phyloP scores from a whole-genome alignment of 2,888 invertebrate species.

The Acrobeloides nanus region DNA sequence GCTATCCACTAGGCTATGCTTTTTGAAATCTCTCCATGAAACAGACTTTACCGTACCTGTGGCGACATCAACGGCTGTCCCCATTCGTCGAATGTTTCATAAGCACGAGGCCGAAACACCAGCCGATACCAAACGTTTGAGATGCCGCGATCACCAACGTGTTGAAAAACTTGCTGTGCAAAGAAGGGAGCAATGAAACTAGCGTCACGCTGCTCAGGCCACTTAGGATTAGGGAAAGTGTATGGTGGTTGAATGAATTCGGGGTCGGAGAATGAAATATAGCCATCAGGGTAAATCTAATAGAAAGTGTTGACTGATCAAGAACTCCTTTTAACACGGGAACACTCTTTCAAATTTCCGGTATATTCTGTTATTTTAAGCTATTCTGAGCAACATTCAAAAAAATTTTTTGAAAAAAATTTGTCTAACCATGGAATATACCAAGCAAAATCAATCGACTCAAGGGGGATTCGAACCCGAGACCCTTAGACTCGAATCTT shows the following conservation, averaged over 20 bases:
- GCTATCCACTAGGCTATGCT: too few relatives aligned
- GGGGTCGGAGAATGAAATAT: conserved; percentile 36
- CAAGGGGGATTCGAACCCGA: too few relatives aligned
- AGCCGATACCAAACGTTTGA: conserved; percentile 40
- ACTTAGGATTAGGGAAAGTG: conserved; percentile 36
- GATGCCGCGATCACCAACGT: conserved; percentile 29
- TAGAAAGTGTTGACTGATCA: too few relatives aligned
- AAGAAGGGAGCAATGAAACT: conserved; percentile 37
- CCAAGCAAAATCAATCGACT: too few relatives aligned
- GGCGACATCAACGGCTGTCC: conserved; percentile 24
- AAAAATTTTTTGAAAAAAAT: too few relatives aligned
- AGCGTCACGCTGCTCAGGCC: conserved; percentile 37
- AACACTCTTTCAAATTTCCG: not conserved
- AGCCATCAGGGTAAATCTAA: conserved; percentile 26
- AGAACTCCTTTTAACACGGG: too few relatives aligned
- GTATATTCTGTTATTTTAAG: not conserved
- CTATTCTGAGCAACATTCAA: not conserved
- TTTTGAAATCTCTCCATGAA: too few relatives aligned
- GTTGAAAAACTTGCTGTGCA: conserved; percentile 34
- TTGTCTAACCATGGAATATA: too few relatives aligned
- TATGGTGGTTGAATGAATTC: conserved; percentile 40
- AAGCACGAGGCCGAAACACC: conserved; percentile 30
- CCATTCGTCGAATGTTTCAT: conserved; percentile 32
- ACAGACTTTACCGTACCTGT: conserved; percentile 2
- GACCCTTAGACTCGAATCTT: too few relatives aligned